Evolutionary conservation across 2,113 vertebrate species (phyloP).

Genomic region (Sphaerodactylus townsendi): DNA sequence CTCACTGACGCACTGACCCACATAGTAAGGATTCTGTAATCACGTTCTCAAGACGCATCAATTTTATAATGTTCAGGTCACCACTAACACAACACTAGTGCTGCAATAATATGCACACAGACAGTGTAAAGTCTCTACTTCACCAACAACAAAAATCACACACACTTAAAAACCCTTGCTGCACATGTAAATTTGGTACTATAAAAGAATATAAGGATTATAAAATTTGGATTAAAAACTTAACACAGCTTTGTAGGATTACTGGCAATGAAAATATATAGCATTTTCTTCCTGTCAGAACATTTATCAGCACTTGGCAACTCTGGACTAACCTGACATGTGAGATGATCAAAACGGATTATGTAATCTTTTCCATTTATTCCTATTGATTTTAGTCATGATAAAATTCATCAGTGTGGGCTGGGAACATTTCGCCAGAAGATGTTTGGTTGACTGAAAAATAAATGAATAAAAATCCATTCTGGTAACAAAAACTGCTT

Average conservation of each 20-base stretch:
- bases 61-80: not conserved
- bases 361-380: slow-evolving; percentile 65
- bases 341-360: slow-evolving; percentile 62
- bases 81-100: not conserved
- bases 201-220: slow-evolving; percentile 54
- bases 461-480: slow-evolving; percentile 20
- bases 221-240: slow-evolving; percentile 55
- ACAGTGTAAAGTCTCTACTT: not conserved
- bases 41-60: not conserved
- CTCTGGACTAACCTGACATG: slow-evolving; percentile 52
- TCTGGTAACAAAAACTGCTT: slow-evolving; percentile 40
- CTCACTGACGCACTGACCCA: slow-evolving; percentile 24
- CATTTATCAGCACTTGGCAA: slow-evolving; percentile 69
- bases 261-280: slow-evolving; percentile 68
- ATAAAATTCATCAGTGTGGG: slow-evolving; percentile 62
- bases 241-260: slow-evolving; percentile 59
- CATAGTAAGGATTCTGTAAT: not conserved
- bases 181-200: slow-evolving; percentile 54
- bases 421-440: slow-evolving; percentile 43
- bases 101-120: not conserved
- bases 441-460: slow-evolving; percentile 37
- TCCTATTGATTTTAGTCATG: slow-evolving; percentile 64
- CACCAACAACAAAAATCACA: not conserved
- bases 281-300: slow-evolving; percentile 49
- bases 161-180: not conserved